Evolutionary conservation across 2,113 vertebrate genomes (phyloP).

Genomic region (Nasalis larvatus): DNA sequence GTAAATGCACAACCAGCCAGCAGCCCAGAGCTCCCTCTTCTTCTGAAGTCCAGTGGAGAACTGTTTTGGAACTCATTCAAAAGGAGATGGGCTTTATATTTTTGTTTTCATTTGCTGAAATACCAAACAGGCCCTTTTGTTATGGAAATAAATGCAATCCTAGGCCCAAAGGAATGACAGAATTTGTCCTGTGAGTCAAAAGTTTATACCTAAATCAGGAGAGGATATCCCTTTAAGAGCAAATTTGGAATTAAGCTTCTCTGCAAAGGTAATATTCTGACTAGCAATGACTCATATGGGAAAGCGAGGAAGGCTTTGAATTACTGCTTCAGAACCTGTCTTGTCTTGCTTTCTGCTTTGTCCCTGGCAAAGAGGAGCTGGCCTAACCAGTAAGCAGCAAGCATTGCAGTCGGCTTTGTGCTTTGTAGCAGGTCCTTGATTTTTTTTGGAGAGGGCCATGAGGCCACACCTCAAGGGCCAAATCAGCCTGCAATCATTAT

Average conservation of each 20-base stretch:
- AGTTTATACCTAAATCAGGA: not conserved
- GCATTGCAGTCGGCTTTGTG: not conserved
- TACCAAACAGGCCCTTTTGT: not conserved
- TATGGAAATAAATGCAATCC: not conserved
- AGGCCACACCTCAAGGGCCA: not conserved
- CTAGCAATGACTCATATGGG: constrained; percentile 82
- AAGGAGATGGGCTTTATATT: not conserved
- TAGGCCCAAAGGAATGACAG: not conserved
- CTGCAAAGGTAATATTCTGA: constrained; percentile 63
- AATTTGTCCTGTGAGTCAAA: not conserved
- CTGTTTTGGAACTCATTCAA: not conserved
- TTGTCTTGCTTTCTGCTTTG: constrained; percentile 70
- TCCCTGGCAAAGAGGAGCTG: constrained; percentile 26
- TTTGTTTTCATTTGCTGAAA: not conserved
- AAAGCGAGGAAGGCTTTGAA: constrained; percentile 68
- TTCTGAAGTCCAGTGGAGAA: not conserved
- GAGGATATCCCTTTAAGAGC: constrained; percentile 57
- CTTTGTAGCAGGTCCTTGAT: not conserved
- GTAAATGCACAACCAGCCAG: not conserved
- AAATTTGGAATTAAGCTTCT: not conserved
- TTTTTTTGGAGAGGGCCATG: not conserved
- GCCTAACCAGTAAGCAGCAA: not conserved
- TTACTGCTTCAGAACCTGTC: constrained; percentile 66
- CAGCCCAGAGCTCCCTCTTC: not conserved
- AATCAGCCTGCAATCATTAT: not conserved